Evolutionary conservation across 92 coral and sea anemone genomes (phyloP).

Genomic region (Bergia sp.): DNA sequence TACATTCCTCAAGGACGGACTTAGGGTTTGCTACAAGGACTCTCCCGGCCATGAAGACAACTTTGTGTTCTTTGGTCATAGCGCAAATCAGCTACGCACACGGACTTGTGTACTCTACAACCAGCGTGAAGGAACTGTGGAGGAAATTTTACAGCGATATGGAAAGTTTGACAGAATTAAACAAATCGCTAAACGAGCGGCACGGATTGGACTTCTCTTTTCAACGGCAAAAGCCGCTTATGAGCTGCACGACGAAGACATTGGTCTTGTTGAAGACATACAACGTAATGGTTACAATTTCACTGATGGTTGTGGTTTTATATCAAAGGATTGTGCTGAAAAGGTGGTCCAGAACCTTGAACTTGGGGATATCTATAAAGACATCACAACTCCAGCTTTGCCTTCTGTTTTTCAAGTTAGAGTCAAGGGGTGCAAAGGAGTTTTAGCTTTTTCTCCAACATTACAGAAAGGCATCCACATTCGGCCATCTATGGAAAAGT

Average conservation of each 20-base stretch:
- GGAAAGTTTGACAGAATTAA: slow-evolving; percentile 73
- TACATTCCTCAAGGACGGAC: slow-evolving; percentile 60
- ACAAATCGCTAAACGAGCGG: slow-evolving; percentile 87
- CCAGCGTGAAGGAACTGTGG: slow-evolving; percentile 66
- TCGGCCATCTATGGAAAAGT: slow-evolving; percentile 94
- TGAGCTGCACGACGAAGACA: slow-evolving; percentile 54
- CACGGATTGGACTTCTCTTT: slow-evolving; percentile 82
- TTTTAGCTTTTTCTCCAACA: slow-evolving; percentile 62
- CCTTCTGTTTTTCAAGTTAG: slow-evolving; percentile 94
- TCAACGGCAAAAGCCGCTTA: slow-evolving; percentile 74
- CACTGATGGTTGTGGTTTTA: slow-evolving; percentile 92
- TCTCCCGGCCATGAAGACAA: slow-evolving; percentile 6
- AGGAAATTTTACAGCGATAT: slow-evolving; percentile 55
- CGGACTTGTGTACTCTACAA: slow-evolving; percentile 78
- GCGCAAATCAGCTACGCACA: slow-evolving; percentile 80
- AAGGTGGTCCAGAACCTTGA: slow-evolving; percentile 47
- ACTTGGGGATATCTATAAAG: slow-evolving; percentile 56
- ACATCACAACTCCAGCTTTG: slow-evolving; percentile 48
- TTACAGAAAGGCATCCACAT: slow-evolving; percentile 70
- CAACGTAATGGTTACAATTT: slow-evolving; percentile 69
- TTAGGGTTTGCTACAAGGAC: slow-evolving; percentile 46
- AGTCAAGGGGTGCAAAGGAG: slow-evolving; percentile 90
- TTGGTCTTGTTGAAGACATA: slow-evolving; percentile 66
- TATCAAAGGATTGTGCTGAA: slow-evolving; percentile 64
- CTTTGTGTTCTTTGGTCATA: slow-evolving; percentile 77